Evolutionary conservation across 1,140 invertebrate genomes (phyloP), one percentile per base, ranked within the genome.

Genomic region (Trichogramma pretiosum): DNA sequence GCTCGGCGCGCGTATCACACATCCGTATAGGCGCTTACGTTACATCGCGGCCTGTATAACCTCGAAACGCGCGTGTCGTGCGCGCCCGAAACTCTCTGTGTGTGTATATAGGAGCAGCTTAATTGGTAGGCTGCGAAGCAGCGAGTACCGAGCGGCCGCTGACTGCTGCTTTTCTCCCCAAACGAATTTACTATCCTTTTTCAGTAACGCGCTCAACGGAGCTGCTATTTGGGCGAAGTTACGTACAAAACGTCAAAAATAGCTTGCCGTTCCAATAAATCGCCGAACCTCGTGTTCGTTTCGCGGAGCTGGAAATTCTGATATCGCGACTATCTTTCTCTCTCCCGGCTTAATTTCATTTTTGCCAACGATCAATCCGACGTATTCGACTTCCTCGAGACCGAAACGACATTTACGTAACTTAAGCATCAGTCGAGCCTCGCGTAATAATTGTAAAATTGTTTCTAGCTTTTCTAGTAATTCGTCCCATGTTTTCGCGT

Each of bases 241-340:
- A 2, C 51, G 53, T 18, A 74, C 50, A 55, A 70, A 74, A 23
- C 60, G 42, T 22, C 61, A 33, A 48, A 72, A 73, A 56, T 66
- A 76, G 2, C 61, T 57, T 2, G 58, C 54, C 22, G 76, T 52
- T 3, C 75, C 74, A 2, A 76, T 32, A 50, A 78, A 75, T 22
- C 57, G 18, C 35, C 67, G 48, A 0, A 76, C 22, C 30, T 72
- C 59, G 30, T 64, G 62, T 5, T 57, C 44, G 46, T 49, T 64
- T 37, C 42, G 57, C 8, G 67, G 68, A 14, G 18, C 36, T 2
- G 61, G 59, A 46, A 60, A 61, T 21, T 66, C 40, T 17, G 50
- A 26, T 16, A 73, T 64, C 3, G 66, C 63, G 14, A 50, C 23
- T 19, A 71, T 57, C 54, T 71, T 70, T 17, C 54, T 47, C 1